These are phyloP conservation scores for Smutsia gigantea DNA, from an alignment of 2,797 vertebrate genomes.

Conservation along the genomic window DNA sequence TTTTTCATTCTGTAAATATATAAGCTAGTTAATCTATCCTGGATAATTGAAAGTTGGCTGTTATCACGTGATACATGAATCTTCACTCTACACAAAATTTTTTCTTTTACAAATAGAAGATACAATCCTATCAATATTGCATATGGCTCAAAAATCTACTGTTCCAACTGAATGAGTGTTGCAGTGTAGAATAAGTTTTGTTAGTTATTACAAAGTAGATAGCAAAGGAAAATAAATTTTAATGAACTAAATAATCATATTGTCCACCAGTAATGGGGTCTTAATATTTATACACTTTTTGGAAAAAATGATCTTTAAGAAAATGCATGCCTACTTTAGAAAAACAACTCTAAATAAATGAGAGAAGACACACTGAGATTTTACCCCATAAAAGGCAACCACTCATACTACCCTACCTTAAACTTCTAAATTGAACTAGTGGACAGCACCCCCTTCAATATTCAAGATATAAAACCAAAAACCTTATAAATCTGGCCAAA, in stretches of 20 bases:
- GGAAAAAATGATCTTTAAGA: background rate
- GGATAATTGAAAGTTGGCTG: background rate
- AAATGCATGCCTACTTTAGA: constrained; percentile 1
- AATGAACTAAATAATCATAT: background rate
- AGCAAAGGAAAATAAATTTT: background rate
- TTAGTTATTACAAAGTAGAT: background rate
- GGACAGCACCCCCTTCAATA: background rate
- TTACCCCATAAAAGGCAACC: background rate
- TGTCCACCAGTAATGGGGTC: background rate
- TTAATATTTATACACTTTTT: background rate
- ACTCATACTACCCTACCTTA: background rate
- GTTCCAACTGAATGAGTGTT: background rate
- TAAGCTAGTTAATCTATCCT: background rate
- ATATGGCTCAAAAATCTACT: background rate
- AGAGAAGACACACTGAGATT: background rate
- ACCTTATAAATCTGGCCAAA: background rate
- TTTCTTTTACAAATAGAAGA: background rate
- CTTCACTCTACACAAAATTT: background rate
- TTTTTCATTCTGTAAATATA: background rate
- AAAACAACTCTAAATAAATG: background rate
- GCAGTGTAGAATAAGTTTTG: background rate
- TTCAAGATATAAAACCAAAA: background rate
- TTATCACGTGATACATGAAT: background rate
- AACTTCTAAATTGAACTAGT: background rate
- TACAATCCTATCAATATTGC: background rate